Percentiles rank a stretch among this genome's conserved stretches.
phyloP scores from a whole-genome alignment of 1,140 invertebrate genomes.

The Drosophila bocqueti region DNA sequence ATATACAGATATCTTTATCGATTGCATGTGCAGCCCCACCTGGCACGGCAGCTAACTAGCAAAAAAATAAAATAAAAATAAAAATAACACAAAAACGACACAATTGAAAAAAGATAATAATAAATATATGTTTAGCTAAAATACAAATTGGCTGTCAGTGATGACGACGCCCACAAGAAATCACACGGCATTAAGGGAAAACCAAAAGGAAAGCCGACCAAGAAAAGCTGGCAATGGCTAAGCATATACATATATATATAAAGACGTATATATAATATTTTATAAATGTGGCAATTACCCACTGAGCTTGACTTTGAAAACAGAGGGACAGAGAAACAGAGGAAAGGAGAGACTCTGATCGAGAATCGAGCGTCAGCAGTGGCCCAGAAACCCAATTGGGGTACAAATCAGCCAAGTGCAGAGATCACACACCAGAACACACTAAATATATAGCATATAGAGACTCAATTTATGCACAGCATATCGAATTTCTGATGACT shows the following conservation, averaged over 20 bases:
- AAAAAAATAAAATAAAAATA: background rate
- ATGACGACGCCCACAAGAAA: conserved; percentile 11
- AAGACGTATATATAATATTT: background rate
- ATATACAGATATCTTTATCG: conserved; percentile 11
- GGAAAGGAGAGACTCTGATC: conserved; percentile 5
- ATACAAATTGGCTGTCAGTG: conserved; percentile 10
- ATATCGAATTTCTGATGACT: conserved; percentile 35
- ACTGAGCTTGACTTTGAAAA: conserved; percentile 48
- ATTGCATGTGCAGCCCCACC: conserved; percentile 25
- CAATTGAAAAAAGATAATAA: background rate
- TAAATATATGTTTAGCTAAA: conserved; percentile 6
- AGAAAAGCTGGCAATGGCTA: conserved; percentile 12
- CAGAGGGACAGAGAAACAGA: background rate
- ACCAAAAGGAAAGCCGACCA: conserved; percentile 1
- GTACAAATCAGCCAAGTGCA: conserved; percentile 43
- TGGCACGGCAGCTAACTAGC: conserved; percentile 10
- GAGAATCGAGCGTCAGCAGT: conserved; percentile 43
- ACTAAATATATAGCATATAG: conserved; percentile 4
- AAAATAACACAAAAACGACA: background rate
- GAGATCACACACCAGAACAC: conserved; percentile 21
- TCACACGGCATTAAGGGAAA: conserved; percentile 1
- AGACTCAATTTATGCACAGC: conserved; percentile 2
- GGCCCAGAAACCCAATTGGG: conserved; percentile 59
- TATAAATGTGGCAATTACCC: conserved; percentile 11
- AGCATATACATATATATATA: background rate